These are phyloP conservation scores for Troilus luridus DNA, from an alignment of 2,888 invertebrate species.

Conservation along the genomic window DNA sequence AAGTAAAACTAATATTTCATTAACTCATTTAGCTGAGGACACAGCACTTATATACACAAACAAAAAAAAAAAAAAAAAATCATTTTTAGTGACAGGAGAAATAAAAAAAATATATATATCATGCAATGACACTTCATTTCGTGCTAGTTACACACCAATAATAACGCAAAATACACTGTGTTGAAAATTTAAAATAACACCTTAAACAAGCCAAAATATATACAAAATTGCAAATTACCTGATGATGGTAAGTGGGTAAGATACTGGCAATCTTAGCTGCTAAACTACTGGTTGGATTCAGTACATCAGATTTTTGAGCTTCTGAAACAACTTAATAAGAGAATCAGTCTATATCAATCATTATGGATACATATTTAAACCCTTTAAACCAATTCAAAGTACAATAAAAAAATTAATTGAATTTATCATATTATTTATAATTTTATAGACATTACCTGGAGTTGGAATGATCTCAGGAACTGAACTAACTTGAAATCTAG, in stretches of 20 bases:
- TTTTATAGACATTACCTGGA: constrained; percentile 49
- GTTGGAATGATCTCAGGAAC: constrained; percentile 69
- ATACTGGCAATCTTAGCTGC: constrained; percentile 56
- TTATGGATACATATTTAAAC: neutral
- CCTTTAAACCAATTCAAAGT: neutral
- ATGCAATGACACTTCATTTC: constrained; percentile 12
- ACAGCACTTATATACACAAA: constrained; percentile 13
- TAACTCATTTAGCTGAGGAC: constrained; percentile 43
- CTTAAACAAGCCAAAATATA: neutral
- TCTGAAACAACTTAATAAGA: constrained; percentile 49
- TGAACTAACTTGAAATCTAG: constrained; percentile 73
- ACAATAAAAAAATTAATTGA: neutral
- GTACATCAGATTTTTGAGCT: constrained; percentile 28
- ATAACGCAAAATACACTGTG: neutral
- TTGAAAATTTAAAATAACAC: constrained; percentile 1
- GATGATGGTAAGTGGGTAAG: constrained; percentile 55
- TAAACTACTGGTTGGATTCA: constrained; percentile 44
- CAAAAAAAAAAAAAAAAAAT: neutral
- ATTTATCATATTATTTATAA: neutral
- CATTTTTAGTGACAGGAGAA: neutral
- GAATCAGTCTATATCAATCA: neutral
- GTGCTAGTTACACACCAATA: constrained; percentile 31
- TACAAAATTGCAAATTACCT: constrained; percentile 44
- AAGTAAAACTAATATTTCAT: constrained; percentile 5
- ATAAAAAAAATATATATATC: neutral